Base-by-base conservation (phyloP, 2,797 vertebrate species). In the Acanthiza pusilla region DNA sequence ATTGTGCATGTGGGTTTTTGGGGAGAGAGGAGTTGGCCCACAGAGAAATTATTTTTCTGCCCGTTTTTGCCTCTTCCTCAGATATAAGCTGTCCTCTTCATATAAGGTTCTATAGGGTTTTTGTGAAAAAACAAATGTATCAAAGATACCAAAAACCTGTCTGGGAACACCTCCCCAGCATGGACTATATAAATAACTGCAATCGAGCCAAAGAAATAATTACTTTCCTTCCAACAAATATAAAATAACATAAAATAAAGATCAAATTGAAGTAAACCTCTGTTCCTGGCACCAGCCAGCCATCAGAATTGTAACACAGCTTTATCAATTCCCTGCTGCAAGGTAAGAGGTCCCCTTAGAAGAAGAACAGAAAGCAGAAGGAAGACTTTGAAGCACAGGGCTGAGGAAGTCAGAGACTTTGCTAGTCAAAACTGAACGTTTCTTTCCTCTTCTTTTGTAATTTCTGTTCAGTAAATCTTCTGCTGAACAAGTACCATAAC, bases 101-200 rank as follows among this genome's bases (percentile, higher is more conserved):
- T 47, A 2, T 21, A 23, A 65, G 5, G 3, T 58, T 81, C 21
- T 26, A 1, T 9, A 15, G 7, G 21, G 10, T 34, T 32, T 65
- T 74, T 58, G 45, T 50, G 1, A 8, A 65, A 67, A 72, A 21
- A 0, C n/a, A 77, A 32, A 3, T 13, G 0, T 40, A 42, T 38
- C 23, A 66, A 48, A 67, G 45, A 47, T 13, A 43, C 14, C 8
- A 62, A 68, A 89, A 73, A 73, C 11, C 4, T 29, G 3, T 36
- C 42, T 53, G 14, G 27, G n/a, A 89, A 38, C 29, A 75, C 25
- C 23, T 81, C 40, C 27, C 20, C 27, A 40, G 13, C 25, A n/a
- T 6, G 27, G 13, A 32, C 21, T 42, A 13, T 34, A 6, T 20
- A 40, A 51, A 85, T 20, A 61, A 70, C 48, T 51, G 8, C 85